Base-by-base conservation (phyloP, 2,113 vertebrate genomes). In the Catagonus wagneri region DNA sequence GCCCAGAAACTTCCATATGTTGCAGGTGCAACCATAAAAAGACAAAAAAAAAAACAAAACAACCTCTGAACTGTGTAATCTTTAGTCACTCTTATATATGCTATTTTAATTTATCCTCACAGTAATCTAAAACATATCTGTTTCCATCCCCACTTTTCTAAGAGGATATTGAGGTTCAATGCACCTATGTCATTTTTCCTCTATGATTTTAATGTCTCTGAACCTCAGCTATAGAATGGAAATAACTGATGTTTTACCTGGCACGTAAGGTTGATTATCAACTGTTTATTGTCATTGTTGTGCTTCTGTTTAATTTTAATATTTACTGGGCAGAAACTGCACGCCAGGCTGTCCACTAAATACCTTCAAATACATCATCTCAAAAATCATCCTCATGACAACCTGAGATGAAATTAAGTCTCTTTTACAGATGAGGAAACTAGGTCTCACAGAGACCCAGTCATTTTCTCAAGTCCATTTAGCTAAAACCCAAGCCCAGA, bases 261-360 rank as follows among this genome's bases (percentile, higher is more conserved):
- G n/a, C 27, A 5, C 36, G 1, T 11, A 79, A 7, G 20, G 1
- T 72, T 72, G 44, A 3, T 27, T 84, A n/a, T 91, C 54, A n/a
- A 61, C 61, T 83, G 20, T 50, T 66, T 50, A 10, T 75, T 66
- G 13, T 69, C 71, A 32, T 58, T 34, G 23, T 34, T 74, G 22
- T 50, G 4, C 32, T 94, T 90, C 68, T 56, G 63, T 69, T 91
- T 90, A 83, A 83, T 68, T 52, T 95, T 44, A 79, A 44, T 69
- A 91, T 86, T 80, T 86, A 34, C 44, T 84, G 65, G n/a, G 16
- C 3, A 71, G 12, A 13, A 71, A 56, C 5, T 56, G 3, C 13
- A n/a, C 50, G 14, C n/a, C 54, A 56, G 7, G 4, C 15, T n/a
- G 7, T 44, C 39, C 79, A 29, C 25, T 39, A 95, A 32, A 22